These are phyloP conservation scores for Seriola rivoliana DNA, from an alignment of 2,113 vertebrate genomes.

Conservation along the genomic window DNA sequence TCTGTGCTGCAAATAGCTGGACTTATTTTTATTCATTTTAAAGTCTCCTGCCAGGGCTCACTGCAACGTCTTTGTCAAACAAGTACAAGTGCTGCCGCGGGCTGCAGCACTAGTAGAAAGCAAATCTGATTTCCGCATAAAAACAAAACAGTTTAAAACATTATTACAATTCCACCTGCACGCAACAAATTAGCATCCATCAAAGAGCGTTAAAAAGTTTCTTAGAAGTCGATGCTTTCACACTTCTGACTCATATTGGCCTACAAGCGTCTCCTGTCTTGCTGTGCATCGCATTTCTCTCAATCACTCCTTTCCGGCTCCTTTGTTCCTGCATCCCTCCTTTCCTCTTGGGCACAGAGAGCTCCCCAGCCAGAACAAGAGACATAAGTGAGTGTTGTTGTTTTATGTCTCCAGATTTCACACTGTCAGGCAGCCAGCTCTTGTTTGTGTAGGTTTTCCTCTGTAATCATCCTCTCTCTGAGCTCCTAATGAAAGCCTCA, in stretches of 20 bases:
- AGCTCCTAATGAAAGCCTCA: slow-evolving; percentile 69
- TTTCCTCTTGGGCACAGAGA: slow-evolving; percentile 14
- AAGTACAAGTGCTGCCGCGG: slow-evolving; percentile 2
- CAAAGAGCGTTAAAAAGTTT: neutral
- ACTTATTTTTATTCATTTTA: neutral
- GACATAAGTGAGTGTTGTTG: slow-evolving; percentile 19
- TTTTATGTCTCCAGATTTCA: slow-evolving; percentile 43
- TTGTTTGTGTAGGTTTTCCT: slow-evolving; percentile 50
- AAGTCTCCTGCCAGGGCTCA: neutral
- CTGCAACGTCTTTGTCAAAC: neutral
- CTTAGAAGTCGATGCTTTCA: neutral
- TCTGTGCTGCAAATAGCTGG: neutral
- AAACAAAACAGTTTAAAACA: neutral
- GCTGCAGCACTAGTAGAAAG: neutral
- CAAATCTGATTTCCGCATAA: neutral
- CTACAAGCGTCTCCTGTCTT: neutral
- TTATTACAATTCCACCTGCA: neutral
- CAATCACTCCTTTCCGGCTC: slow-evolving; percentile 1
- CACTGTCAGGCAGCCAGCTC: slow-evolving; percentile 45
- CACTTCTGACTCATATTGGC: neutral
- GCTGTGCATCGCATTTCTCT: slow-evolving; percentile 3
- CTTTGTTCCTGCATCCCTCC: neutral
- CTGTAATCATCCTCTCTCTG: slow-evolving; percentile 66
- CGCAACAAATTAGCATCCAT: neutral
- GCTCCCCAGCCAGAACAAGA: slow-evolving; percentile 25